A percentile compares a stretch with the other conserved stretches of the same genome.
These are phyloP conservation scores for Emberiza fucata DNA, from an alignment of 2,113 vertebrate genomes.

Conservation along the genomic window DNA sequence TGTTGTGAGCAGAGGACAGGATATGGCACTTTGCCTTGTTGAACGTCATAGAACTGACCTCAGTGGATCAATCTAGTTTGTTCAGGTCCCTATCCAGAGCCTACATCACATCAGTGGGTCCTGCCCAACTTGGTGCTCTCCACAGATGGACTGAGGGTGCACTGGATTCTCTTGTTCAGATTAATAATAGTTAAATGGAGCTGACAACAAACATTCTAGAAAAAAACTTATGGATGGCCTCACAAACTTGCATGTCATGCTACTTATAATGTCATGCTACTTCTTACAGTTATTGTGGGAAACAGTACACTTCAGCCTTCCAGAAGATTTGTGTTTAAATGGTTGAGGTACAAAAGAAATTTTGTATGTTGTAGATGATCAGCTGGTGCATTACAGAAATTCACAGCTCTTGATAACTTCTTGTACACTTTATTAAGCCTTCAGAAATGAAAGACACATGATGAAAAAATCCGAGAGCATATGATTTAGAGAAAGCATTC, in stretches of 20 bases:
- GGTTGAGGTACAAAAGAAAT: not conserved
- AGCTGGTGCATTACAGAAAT: not conserved
- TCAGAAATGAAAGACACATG: not conserved
- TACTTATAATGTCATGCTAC: not conserved
- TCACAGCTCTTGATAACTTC: not conserved
- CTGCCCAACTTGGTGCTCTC: no score
- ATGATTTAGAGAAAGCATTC: not conserved
- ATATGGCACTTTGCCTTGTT: not conserved
- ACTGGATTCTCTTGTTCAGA: not conserved
- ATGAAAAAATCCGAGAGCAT: not conserved
- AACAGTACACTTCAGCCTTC: not conserved
- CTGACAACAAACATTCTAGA: not conserved
- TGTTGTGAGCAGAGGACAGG: not conserved
- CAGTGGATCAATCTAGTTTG: not conserved
- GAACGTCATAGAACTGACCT: no score
- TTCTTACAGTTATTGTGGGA: not conserved
- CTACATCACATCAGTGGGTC: not conserved
- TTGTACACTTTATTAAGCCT: not conserved
- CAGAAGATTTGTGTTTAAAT: not conserved
- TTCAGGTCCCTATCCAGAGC: not conserved
- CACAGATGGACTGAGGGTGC: not conserved
- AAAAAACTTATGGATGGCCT: conserved; percentile 2
- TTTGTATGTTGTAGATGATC: not conserved
- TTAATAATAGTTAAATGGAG: not conserved
- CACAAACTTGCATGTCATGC: not conserved